Evolutionary conservation across 2,888 invertebrate genomes (phyloP), one percentile per base, ranked within the genome.

Genomic region (Xanthorhoe designata): DNA sequence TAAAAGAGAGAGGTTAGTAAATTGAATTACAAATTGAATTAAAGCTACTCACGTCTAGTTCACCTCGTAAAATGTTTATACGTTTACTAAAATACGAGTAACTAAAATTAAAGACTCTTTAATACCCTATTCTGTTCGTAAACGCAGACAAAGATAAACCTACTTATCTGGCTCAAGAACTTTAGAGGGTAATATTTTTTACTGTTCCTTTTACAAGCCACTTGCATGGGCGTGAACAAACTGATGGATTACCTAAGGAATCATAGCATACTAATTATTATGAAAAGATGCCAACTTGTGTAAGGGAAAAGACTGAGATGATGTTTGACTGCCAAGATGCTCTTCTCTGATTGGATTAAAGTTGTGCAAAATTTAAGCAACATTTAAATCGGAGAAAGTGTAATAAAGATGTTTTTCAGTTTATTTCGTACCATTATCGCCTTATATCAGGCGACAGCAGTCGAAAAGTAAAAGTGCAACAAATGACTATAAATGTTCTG

Each of bases 61-160:
- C 82, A 77, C 75, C 80, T 85, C 87, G 86, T 89, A 88, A 89
- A 88, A 79, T 80, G 82, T 88, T 88, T 86, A 86, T 81, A 79
- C 79, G 78, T 78, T 80, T 82, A 83, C 84, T 86, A 82, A 86
- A 87, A 85, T 81, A 83, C 83, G 82, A 79, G 81, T 82, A 82
- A 82, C 80, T 84, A 81, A 85, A 87, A 85, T 86, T 86, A 84
- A 84, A 82, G 79, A 82, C 80, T 79, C 78, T 83, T 87, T 87
- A 85, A 86, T 80, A 81, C 78, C 81, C 80, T 75, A 81, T 84
- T 84, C 76, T 77, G 78, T 77, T 78, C 78, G 77, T 79, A 79
- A 81, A 83, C 79, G 76, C 75, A 78, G 80, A 78, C 75, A 79
- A 75, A 79, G 78, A 77, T 81, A 74, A 77, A 77, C 77, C 75